Conservation (phyloP, 2,797 vertebrate genomes). For the Euthynnus affinis region DNA sequence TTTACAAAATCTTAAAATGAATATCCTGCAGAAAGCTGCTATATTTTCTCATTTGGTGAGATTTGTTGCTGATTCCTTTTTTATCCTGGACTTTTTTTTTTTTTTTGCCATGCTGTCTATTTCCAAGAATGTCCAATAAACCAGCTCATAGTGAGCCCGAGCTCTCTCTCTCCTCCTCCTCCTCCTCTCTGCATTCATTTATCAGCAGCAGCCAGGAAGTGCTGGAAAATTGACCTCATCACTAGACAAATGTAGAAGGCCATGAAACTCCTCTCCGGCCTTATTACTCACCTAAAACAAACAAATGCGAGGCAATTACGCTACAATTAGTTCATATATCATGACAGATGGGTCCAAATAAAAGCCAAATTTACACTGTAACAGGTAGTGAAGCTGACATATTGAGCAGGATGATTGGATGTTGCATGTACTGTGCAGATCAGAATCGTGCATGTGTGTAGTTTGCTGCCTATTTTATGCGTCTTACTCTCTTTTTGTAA, state of each 20-base stretch:
- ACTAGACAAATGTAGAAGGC: conserved; percentile 54
- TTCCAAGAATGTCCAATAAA: conserved; percentile 5
- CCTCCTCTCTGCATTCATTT: conserved; percentile 35
- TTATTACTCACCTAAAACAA: conserved; percentile 60
- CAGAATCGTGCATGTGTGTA: not conserved
- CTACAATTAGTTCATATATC: conserved; percentile 26
- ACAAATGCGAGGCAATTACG: conserved; percentile 58
- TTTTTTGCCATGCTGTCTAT: not conserved
- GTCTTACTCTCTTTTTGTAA: not conserved
- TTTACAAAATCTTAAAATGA: too few relatives aligned
- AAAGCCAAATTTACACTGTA: conserved; percentile 22
- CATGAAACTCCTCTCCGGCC: conserved; percentile 37
- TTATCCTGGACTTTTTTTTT: not conserved
- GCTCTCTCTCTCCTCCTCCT: conserved; percentile 3
- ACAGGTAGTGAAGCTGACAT: conserved; percentile 5
- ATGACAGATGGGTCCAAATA: conserved; percentile 27
- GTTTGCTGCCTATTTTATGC: not conserved
- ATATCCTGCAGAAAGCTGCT: not conserved
- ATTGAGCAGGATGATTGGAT: not conserved
- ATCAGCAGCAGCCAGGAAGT: conserved; percentile 50
- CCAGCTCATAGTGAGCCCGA: not conserved
- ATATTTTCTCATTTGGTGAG: not conserved
- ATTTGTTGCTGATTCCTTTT: not conserved
- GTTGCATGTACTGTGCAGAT: conserved; percentile 16
- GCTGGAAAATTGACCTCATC: conserved; percentile 43